Percentiles rank a stretch among this genome's conserved stretches.
phyloP scores from a whole-genome alignment of 2,113 vertebrate species.

The Athene noctua region DNA sequence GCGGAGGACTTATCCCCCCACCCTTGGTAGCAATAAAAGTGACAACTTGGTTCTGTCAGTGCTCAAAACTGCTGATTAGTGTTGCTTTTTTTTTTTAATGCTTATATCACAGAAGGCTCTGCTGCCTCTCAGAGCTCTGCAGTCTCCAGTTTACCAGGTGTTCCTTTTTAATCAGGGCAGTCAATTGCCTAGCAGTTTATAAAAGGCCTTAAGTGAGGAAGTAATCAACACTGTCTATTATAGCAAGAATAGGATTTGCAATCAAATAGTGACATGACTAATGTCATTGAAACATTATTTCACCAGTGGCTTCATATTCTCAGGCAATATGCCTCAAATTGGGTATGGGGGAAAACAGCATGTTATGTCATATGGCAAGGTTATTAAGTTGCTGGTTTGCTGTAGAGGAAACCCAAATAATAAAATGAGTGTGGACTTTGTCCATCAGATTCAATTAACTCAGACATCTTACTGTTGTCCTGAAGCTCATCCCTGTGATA shows the following conservation, averaged over 20 bases:
- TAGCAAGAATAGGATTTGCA: constrained; percentile 27
- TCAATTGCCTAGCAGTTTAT: constrained; percentile 23
- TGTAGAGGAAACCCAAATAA: not conserved
- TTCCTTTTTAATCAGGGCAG: constrained; percentile 44
- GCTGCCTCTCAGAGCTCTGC: not conserved
- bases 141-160: constrained; percentile 40
- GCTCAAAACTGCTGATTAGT: not conserved
- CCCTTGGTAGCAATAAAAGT: not conserved
- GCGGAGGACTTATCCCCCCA: not conserved
- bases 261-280: not conserved
- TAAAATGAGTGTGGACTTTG: not conserved
- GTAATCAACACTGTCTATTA: constrained; percentile 30
- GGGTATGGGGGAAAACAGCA: not conserved
- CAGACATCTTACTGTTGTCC: not conserved
- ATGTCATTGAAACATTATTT: not conserved
- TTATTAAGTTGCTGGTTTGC: not conserved
- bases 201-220: constrained; percentile 57
- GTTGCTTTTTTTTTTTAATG: not conserved
- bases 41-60: not conserved
- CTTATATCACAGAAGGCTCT: not conserved
- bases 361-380: not conserved
- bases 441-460: not conserved
- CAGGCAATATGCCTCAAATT: not conserved
- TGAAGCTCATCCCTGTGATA: not conserved
- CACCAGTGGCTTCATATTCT: not conserved